Conservation (phyloP, 2,113 vertebrate genomes). For the Ptyas mucosa region DNA sequence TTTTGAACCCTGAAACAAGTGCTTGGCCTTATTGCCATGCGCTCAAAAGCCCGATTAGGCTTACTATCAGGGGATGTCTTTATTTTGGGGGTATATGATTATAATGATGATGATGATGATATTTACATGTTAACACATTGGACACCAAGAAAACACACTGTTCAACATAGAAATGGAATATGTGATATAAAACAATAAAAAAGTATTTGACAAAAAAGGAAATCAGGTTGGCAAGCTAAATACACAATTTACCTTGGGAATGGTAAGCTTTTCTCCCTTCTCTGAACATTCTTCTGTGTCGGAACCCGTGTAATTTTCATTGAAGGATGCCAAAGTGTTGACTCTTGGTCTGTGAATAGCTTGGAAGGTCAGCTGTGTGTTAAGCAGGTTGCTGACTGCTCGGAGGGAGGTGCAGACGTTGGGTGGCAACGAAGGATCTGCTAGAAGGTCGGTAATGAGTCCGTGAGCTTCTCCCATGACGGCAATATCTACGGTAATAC, state of each 20-base stretch:
- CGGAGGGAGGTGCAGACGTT: slow-evolving; percentile 90
- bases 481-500: slow-evolving; percentile 91
- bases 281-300: slow-evolving; percentile 90
- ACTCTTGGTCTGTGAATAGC: slow-evolving; percentile 85
- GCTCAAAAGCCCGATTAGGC: too few relatives aligned
- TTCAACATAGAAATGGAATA: too few relatives aligned
- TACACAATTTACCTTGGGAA: slow-evolving; percentile 80
- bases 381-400: slow-evolving; percentile 94
- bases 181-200: too few relatives aligned
- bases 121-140: too few relatives aligned
- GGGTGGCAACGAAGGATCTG: slow-evolving; percentile 88
- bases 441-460: slow-evolving; percentile 92
- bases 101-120: too few relatives aligned
- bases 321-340: slow-evolving; percentile 77
- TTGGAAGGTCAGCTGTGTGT: slow-evolving; percentile 92
- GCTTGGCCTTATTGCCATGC: too few relatives aligned
- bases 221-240: neutral
- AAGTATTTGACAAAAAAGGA: too few relatives aligned
- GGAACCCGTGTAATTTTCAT: slow-evolving; percentile 84
- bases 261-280: slow-evolving; percentile 87
- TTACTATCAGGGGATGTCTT: too few relatives aligned
- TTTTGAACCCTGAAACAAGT: too few relatives aligned
- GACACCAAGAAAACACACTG: too few relatives aligned
- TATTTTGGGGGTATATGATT: too few relatives aligned
- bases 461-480: slow-evolving; percentile 98